These are phyloP conservation scores for Peromyscus nudipes DNA, from an alignment of 2,797 vertebrate species.

Conservation along the genomic window DNA sequence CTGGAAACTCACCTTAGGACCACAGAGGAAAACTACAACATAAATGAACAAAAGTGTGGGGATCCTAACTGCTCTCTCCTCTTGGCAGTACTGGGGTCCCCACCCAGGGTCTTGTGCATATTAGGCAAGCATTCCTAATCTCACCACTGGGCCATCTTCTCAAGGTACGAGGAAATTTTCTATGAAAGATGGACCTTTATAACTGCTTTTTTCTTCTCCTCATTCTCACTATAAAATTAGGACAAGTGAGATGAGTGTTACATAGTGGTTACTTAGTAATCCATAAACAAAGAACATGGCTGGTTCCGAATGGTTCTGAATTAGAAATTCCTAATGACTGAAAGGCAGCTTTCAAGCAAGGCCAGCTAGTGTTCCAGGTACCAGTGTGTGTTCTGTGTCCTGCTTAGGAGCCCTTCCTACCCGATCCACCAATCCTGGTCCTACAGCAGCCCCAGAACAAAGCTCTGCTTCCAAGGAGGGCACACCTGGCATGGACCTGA, in stretches of 20 bases:
- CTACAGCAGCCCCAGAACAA: neutral
- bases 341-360: conserved; percentile 25
- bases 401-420: neutral
- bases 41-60: neutral
- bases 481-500: neutral
- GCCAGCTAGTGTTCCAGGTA: neutral
- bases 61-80: neutral
- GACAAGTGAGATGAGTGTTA: neutral
- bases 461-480: neutral
- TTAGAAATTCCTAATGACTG: conserved; percentile 52
- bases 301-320: conserved; percentile 16
- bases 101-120: neutral
- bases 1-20: neutral
- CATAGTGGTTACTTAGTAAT: neutral
- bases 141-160: neutral
- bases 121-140: neutral
- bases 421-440: fast-evolving
- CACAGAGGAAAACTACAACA: neutral
- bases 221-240: conserved; percentile 7
- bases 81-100: neutral
- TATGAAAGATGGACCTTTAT: neutral
- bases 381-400: neutral
- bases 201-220: neutral
- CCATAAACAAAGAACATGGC: conserved; percentile 7
- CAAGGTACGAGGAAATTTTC: neutral